Evolutionary conservation across 2,113 vertebrate genomes (phyloP).

Genomic region (Sinocyclocheilus anshuiensis): DNA sequence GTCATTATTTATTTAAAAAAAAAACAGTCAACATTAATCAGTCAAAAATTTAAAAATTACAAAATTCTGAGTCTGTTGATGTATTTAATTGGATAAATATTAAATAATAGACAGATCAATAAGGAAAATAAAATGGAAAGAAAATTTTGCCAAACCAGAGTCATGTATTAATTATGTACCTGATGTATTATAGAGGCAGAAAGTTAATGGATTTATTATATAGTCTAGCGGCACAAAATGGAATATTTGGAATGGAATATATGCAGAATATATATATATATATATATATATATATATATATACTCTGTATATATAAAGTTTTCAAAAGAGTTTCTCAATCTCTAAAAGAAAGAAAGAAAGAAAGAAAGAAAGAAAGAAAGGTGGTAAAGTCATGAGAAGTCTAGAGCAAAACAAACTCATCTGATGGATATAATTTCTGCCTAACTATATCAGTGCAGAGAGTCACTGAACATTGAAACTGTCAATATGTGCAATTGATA

Average conservation of each 20-base stretch:
- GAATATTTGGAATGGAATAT: background rate
- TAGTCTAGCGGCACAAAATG: background rate
- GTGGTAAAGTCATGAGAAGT: background rate
- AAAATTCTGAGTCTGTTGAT: too few species aligned
- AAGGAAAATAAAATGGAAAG: too few species aligned
- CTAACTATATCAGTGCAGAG: background rate
- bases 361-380: background rate
- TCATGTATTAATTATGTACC: background rate
- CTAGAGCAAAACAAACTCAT: background rate
- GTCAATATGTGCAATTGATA: conserved; percentile 11
- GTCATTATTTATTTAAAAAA: too few species aligned
- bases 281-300: too few species aligned
- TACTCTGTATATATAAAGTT: background rate
- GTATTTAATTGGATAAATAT: too few species aligned
- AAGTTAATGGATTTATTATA: background rate
- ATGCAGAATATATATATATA: too few species aligned
- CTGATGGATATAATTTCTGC: background rate
- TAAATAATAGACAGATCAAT: too few species aligned
- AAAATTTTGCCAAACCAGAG: too few species aligned
- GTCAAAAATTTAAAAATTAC: too few species aligned
- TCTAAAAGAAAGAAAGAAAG: background rate
- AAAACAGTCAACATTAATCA: too few species aligned
- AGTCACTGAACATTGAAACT: conserved; percentile 23
- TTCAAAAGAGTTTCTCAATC: background rate
- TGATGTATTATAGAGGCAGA: background rate